A percentile compares a stretch with the other conserved stretches of the same genome.
phyloP scores from a whole-genome alignment of 1,140 invertebrate species.

The Hycleus phaleratus region DNA sequence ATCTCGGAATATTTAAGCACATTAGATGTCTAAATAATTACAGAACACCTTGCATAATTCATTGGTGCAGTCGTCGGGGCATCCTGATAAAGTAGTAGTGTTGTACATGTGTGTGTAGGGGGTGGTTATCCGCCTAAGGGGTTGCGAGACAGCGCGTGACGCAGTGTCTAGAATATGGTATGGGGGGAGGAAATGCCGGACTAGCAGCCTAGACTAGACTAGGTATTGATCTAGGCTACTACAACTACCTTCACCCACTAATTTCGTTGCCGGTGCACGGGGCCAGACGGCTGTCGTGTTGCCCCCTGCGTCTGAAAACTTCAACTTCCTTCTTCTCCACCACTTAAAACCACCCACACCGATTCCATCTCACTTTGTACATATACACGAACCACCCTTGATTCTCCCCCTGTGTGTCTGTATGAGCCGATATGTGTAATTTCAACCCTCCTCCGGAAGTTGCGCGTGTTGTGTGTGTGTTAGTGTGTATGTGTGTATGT shows the following conservation, averaged over 20 bases:
- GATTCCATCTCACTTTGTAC: too few species aligned
- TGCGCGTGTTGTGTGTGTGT: too few species aligned
- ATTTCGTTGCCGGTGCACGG: constrained; percentile 35
- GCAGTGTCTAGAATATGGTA: neutral
- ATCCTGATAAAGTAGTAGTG: constrained; percentile 1
- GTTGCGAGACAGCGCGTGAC: neutral
- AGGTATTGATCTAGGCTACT: constrained; percentile 37
- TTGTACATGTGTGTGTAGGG: neutral
- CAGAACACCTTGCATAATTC: constrained; percentile 18
- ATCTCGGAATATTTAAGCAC: neutral
- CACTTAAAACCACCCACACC: too few species aligned
- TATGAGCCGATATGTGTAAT: too few species aligned
- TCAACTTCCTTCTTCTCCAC: too few species aligned
- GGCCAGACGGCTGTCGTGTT: constrained; percentile 3
- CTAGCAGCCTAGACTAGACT: constrained; percentile 33
- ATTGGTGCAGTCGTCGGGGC: constrained; percentile 9
- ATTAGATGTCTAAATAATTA: constrained; percentile 5
- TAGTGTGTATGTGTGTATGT: too few species aligned
- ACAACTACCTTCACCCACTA: constrained; percentile 37
- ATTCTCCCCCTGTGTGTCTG: too few species aligned
- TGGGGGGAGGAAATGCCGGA: constrained; percentile 25
- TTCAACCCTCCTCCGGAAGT: too few species aligned
- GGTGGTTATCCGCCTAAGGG: constrained; percentile 7
- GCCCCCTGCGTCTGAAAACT: too few species aligned
- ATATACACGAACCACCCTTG: too few species aligned